These are phyloP conservation scores for Pluvialis apricaria DNA, from an alignment of 2,113 vertebrate genomes.

Conservation along the genomic window DNA sequence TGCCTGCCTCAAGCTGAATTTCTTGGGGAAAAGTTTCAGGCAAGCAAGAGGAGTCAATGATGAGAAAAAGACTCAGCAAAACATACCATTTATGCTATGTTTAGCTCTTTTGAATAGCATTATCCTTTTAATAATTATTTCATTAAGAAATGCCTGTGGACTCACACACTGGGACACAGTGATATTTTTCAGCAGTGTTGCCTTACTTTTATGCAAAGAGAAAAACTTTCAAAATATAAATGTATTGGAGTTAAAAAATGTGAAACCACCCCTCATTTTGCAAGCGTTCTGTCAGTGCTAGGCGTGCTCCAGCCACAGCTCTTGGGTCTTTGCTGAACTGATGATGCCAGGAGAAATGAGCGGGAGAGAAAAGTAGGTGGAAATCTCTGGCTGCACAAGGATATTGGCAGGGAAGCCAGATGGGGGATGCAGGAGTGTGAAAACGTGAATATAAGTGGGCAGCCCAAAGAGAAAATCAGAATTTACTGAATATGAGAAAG, in stretches of 20 bases:
- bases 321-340: background rate
- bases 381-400: background rate
- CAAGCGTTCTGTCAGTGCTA: background rate
- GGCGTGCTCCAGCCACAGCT: rapidly evolving
- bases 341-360: background rate
- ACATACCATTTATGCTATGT: rapidly evolving
- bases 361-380: background rate
- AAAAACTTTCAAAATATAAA: background rate
- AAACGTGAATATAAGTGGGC: background rate
- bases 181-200: background rate
- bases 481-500: background rate
- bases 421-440: background rate
- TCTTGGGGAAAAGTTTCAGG: background rate
- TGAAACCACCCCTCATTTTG: rapidly evolving
- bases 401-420: background rate
- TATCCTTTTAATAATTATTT: background rate
- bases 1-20: background rate
- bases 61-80: background rate
- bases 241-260: background rate
- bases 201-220: background rate
- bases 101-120: background rate
- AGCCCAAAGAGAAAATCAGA: background rate
- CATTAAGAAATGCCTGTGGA: background rate
- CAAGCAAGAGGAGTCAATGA: background rate
- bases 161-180: background rate